These are phyloP conservation scores for Trichogramma dendrolimi DNA, from an alignment of 2,888 invertebrate genomes.

Conservation along the genomic window DNA sequence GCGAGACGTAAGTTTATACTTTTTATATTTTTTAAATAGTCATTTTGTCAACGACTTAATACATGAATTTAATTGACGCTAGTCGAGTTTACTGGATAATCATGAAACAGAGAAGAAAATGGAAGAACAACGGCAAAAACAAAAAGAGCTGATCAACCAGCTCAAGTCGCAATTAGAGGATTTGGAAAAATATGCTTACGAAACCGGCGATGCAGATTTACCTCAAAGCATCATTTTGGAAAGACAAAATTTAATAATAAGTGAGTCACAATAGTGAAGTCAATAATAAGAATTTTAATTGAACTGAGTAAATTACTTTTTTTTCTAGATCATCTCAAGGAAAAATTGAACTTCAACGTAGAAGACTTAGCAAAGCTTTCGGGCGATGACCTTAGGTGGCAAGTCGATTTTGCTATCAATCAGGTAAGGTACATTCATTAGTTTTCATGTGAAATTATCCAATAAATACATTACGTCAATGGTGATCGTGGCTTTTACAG, in stretches of 20 bases:
- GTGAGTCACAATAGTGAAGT: conserved; percentile 41
- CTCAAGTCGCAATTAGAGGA: conserved; percentile 89
- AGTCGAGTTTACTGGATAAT: conserved; percentile 37
- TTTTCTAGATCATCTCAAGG: conserved; percentile 69
- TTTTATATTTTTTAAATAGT: not conserved
- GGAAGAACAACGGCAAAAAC: conserved; percentile 63
- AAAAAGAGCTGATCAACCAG: conserved; percentile 80
- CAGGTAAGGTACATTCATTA: conserved; percentile 55
- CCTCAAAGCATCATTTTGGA: conserved; percentile 77
- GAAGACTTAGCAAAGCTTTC: conserved; percentile 74
- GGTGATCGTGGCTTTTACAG: conserved; percentile 45
- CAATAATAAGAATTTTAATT: conserved; percentile 1
- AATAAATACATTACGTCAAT: not conserved
- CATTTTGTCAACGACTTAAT: not conserved
- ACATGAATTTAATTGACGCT: not conserved
- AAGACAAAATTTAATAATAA: conserved; percentile 83
- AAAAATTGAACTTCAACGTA: conserved; percentile 78
- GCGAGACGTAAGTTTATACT: conserved; percentile 38
- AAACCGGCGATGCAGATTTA: conserved; percentile 74
- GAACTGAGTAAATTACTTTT: not conserved
- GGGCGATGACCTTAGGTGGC: conserved; percentile 77
- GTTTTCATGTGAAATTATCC: not conserved
- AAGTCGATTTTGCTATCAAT: conserved; percentile 85
- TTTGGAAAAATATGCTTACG: conserved; percentile 86
- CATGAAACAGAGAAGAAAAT: conserved; percentile 58